Percentiles rank a stretch among this genome's conserved stretches.
phyloP scores from a whole-genome alignment of 2,888 invertebrate species.

The Tanypteryx hageni region DNA sequence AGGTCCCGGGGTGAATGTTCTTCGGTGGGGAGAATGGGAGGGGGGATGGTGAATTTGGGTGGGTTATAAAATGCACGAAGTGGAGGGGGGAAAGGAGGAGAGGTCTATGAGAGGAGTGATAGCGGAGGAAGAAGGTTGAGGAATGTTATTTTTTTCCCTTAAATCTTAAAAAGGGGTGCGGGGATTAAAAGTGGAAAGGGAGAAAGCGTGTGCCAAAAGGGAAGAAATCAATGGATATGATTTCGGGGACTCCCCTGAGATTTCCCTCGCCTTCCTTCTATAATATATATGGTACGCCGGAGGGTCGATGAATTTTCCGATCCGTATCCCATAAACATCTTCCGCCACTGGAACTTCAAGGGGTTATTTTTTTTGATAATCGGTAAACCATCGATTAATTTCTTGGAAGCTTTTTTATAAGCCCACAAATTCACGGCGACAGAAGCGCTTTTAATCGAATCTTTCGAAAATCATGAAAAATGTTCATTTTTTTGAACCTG shows the following conservation, averaged over 20 bases:
- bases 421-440: too few species aligned
- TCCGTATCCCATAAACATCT: background rate
- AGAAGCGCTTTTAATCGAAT: too few species aligned
- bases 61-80: background rate
- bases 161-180: background rate
- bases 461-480: too few species aligned
- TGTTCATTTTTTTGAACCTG: too few species aligned
- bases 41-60: background rate
- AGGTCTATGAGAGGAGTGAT: background rate
- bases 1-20: background rate
- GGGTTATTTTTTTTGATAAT: background rate
- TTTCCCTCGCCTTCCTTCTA: background rate
- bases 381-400: background rate
- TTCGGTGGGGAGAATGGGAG: background rate
- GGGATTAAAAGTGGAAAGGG: background rate
- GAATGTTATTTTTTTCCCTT: background rate
- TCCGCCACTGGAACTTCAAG: background rate
- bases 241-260: constrained; percentile 39
- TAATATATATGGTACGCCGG: background rate
- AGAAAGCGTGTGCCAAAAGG: constrained; percentile 32
- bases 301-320: constrained; percentile 1
- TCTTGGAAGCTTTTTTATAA: background rate
- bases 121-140: background rate
- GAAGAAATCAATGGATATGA: constrained; percentile 28
- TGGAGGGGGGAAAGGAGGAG: background rate